Percentiles rank a stretch among this genome's conserved stretches.
phyloP scores from a whole-genome alignment of 1,140 invertebrate species.

The Pomacea maculata region DNA sequence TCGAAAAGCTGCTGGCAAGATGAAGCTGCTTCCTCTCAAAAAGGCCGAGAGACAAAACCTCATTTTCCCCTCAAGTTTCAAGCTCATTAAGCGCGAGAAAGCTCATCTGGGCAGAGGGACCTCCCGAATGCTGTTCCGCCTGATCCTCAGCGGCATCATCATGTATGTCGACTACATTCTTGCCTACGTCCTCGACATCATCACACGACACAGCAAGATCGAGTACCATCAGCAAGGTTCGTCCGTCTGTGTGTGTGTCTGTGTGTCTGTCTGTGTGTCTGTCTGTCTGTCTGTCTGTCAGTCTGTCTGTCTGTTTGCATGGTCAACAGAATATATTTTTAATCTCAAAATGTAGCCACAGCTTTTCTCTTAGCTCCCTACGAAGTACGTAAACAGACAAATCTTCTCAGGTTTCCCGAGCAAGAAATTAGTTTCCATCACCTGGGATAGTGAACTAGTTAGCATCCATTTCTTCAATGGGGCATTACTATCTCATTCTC shows the following conservation, averaged over 20 bases:
- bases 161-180: constrained; percentile 49
- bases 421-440: too few species aligned
- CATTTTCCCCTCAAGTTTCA: constrained; percentile 35
- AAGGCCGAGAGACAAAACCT: constrained; percentile 44
- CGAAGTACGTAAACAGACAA: too few species aligned
- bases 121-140: constrained; percentile 39
- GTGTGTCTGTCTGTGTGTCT: too few species aligned
- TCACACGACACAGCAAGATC: constrained; percentile 47
- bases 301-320: not conserved
- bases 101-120: constrained; percentile 35
- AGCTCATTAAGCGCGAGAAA: constrained; percentile 32
- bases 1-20: constrained; percentile 40
- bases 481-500: too few species aligned
- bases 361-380: too few species aligned
- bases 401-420: too few species aligned
- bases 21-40: constrained; percentile 53
- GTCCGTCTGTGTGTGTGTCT: not conserved
- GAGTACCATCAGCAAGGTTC: constrained; percentile 54
- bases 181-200: constrained; percentile 46
- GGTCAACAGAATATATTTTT: too few species aligned
- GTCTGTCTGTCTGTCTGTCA: constrained; percentile 19
- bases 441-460: too few species aligned
- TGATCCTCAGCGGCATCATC: constrained; percentile 40
- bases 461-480: too few species aligned
- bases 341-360: too few species aligned